Evolutionary conservation across 2,888 invertebrate genomes (phyloP).

Genomic region (Epirrhoe alternata): DNA sequence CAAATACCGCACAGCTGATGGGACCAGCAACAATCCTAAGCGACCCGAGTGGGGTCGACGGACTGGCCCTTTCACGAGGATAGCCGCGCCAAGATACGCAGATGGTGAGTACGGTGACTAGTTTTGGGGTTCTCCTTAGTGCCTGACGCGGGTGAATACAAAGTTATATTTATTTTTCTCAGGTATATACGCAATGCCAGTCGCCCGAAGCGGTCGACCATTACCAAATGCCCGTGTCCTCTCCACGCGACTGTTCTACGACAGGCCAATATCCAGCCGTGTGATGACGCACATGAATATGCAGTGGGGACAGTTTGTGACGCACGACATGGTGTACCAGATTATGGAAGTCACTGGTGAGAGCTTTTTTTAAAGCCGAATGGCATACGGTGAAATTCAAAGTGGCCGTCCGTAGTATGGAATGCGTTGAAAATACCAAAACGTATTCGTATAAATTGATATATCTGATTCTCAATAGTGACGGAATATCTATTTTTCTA

Average conservation of each 20-base stretch:
- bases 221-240: constrained; percentile 88
- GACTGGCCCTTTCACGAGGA: constrained; percentile 84
- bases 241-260: constrained; percentile 86
- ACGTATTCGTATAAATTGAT: neutral
- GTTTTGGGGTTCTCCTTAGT: neutral
- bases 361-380: constrained; percentile 5
- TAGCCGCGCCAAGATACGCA: constrained; percentile 85
- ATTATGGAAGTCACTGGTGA: constrained; percentile 86
- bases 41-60: constrained; percentile 88
- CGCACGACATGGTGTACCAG: constrained; percentile 88
- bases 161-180: constrained; percentile 8
- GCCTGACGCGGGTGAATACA: neutral
- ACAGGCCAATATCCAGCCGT: constrained; percentile 77
- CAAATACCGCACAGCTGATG: constrained; percentile 89
- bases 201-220: constrained; percentile 77
- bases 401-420: neutral
- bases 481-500: neutral
- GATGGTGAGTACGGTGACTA: constrained; percentile 76
- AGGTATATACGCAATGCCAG: constrained; percentile 83
- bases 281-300: constrained; percentile 86
- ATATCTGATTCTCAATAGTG: too few relatives aligned
- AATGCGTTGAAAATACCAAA: neutral
- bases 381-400: neutral
- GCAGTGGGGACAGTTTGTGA: constrained; percentile 90
- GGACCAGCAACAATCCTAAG: constrained; percentile 91